Evolutionary conservation across 2,113 vertebrate species (phyloP), one percentile per base, ranked within the genome.

Genomic region (Gopherus evgoodei): DNA sequence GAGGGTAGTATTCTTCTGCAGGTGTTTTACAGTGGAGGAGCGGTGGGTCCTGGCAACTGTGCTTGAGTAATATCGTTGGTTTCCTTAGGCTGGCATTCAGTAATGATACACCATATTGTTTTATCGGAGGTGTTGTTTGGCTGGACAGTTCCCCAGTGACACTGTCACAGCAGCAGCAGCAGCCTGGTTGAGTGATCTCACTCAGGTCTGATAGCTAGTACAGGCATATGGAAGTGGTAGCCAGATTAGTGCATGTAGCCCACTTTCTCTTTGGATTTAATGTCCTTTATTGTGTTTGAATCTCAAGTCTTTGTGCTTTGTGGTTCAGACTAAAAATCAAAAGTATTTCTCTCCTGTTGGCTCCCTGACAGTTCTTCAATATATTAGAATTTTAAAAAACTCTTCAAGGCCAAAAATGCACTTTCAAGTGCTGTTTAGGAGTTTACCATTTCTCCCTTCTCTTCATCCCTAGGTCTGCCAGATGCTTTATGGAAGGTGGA

Each of bases 321-420:
- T 93, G 89, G 95, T 98, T 95, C 96, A 93, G 87, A 59, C 72
- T 91, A 91, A 92, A 81, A 97, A 95, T 96, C 97, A 97, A 90
- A 97, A 93, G 76, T 49, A 83, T 2, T 0, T 76, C 10, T 6
- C 83, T 90, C 69, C 78, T 94, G 78, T 94, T 89, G n/a, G 16
- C 91, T 95, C 42, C 57, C 89, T 96, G 87, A 94, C 88, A 86
- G 59, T 83, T 80, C 11, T 38, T 93, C 90, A 69, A 35, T 69
- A 78, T 3, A 42, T 11, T 85, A 49, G 50, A 80, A 4, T 93
- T 93, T 93, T 94, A 95, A 91, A 82, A 81, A 90, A 3, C 50
- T 81, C 90, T 91, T 57, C 72, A 22, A 94, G 83, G 90, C 94
- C 42, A 78, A 95, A 89, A 92, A n/a, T 1, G 3, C 16, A 8